Conservation (phyloP, 1,140 invertebrate genomes). For the Limonius californicus region DNA sequence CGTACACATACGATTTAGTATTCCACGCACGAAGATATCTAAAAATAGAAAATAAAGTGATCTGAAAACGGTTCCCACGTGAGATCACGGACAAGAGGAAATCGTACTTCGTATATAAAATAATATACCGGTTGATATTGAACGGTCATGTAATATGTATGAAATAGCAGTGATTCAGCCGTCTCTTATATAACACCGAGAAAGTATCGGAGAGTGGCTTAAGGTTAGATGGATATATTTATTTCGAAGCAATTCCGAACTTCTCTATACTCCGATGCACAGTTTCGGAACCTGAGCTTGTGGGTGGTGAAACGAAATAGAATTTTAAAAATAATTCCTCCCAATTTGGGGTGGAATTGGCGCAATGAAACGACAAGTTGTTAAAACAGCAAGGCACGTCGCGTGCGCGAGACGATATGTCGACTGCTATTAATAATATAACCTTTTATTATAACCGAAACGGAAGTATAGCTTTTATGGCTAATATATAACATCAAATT, state of each 20-base stretch:
- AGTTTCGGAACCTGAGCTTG: not conserved
- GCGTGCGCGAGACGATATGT: not conserved
- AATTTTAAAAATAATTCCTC: not conserved
- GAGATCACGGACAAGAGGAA: conserved; percentile 20
- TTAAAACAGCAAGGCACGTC: not conserved
- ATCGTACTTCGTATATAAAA: conserved; percentile 21
- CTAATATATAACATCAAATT: conserved; percentile 3
- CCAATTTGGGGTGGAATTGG: not conserved
- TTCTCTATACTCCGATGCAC: too few species aligned
- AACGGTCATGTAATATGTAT: conserved; percentile 33
- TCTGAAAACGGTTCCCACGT: conserved; percentile 22
- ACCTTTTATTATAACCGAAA: not conserved
- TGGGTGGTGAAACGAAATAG: not conserved
- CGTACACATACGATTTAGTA: not conserved
- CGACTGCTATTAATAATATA: conserved; percentile 8
- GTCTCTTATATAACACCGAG: conserved; percentile 17
- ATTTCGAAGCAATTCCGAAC: conserved; percentile 1
- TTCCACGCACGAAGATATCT: not conserved
- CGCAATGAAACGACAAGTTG: not conserved
- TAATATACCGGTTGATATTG: conserved; percentile 30
- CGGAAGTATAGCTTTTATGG: conserved; percentile 2
- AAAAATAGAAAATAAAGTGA: conserved; percentile 7
- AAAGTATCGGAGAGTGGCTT: conserved; percentile 20
- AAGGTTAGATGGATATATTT: conserved; percentile 10
- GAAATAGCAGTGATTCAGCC: conserved; percentile 26